Evolutionary conservation across 2,888 invertebrate species (phyloP).

Genomic region (Ptychoptera albimana): DNA sequence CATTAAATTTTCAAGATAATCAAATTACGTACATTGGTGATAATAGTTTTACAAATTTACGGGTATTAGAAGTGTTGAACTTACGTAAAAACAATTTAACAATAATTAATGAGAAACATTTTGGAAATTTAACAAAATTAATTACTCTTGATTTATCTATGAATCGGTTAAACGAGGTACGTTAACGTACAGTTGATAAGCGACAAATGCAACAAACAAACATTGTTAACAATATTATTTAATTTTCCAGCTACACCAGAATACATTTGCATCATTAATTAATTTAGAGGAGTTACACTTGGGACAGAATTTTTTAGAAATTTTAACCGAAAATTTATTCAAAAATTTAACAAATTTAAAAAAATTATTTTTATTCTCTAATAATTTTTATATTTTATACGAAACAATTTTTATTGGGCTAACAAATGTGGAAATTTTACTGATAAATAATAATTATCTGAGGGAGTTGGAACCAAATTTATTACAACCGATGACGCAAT

Average conservation of each 20-base stretch:
- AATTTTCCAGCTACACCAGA: conserved; percentile 20
- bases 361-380: conserved; percentile 38
- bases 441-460: conserved; percentile 44
- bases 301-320: conserved; percentile 36
- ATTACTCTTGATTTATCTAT: conserved; percentile 23
- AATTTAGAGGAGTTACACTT: conserved; percentile 36
- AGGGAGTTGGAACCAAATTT: conserved; percentile 30
- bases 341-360: conserved; percentile 28
- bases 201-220: background rate
- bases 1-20: conserved; percentile 46
- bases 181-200: background rate
- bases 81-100: conserved; percentile 33
- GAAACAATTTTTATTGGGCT: conserved; percentile 33
- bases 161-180: conserved; percentile 24
- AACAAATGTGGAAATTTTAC: conserved; percentile 32
- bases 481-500: conserved; percentile 29
- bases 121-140: conserved; percentile 20
- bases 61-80: conserved; percentile 25
- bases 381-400: conserved; percentile 30
- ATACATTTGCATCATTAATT: conserved; percentile 31
- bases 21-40: conserved; percentile 27
- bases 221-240: background rate
- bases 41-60: conserved; percentile 21
- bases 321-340: conserved; percentile 33
- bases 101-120: conserved; percentile 23